Base-by-base conservation (phyloP, 2,113 vertebrate species). In the Salvelinus fontinalis region DNA sequence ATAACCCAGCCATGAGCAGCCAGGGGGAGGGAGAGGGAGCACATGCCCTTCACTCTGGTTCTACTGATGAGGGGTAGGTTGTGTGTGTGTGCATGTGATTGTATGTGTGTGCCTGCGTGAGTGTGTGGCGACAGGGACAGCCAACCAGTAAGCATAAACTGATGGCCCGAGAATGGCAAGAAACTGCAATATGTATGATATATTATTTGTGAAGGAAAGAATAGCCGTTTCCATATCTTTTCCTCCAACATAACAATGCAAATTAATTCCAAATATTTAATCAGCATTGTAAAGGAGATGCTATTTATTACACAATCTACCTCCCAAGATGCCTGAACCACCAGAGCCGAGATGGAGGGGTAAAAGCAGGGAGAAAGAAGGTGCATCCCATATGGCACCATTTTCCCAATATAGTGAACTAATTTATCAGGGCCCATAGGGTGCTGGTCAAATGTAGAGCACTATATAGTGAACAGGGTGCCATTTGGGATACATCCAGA, bases 1-100 rank as follows among this genome's bases (percentile, higher is more conserved):
- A 88, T 89, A 89, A 89, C 78, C 26, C 75, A 20, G 83, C 75
- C 78, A 67, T 59, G 59, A 27, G 79, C 69, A 79, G 81, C 75
- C 26, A 2, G 13, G 27, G 11, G 29, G 66, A 34, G 20, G 26
- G 27, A 27, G 65, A 34, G 29, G 66, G 29, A 34, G 6, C 27
- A 39, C 27, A 8, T 29, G 27, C 31, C 66, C 66, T 68, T 8
- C 29, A 39, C 7, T 18, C 31, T 68, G 27, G 31, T 6, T 14
- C 22, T 16, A 5, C 26, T 26, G 22, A 14, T 6, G 26, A 27
- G 26, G 26, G 64, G 64, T n/a, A 8, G 5, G 31, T 0, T 44
- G 39, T 44, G 39, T 44, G 8, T 6, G 59, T 20, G 59, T 20
- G 59, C 16, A 31, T 31, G 31, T 31, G 31, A 31, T 31, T 31